Evolutionary conservation across 2,113 vertebrate species (phyloP).

Genomic region (Nannobrachium achirus): DNA sequence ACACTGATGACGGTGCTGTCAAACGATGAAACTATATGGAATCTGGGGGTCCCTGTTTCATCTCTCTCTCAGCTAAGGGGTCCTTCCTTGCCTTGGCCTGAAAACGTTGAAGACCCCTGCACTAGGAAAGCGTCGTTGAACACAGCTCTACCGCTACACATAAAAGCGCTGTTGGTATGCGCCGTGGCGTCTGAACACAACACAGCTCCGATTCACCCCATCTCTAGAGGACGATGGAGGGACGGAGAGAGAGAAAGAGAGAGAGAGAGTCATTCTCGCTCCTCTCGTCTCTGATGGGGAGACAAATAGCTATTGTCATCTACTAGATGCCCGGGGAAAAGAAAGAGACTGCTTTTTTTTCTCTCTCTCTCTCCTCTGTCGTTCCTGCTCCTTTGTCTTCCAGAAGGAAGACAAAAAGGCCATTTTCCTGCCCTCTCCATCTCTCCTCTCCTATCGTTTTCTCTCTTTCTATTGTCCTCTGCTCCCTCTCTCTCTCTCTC

Average conservation of each 20-base stretch:
- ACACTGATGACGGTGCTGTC: too few species aligned
- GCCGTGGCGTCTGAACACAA: too few species aligned
- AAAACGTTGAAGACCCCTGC: too few species aligned
- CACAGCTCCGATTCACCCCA: too few species aligned
- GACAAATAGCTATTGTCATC: conserved; percentile 69
- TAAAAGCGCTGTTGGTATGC: too few species aligned
- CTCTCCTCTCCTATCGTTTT: conserved; percentile 39
- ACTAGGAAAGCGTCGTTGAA: too few species aligned
- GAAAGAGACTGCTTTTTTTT: conserved; percentile 19
- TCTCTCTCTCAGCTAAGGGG: too few species aligned
- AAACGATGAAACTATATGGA: too few species aligned
- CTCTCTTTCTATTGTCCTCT: conserved; percentile 22
- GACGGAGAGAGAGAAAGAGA: conserved; percentile 22
- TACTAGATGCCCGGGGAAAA: conserved; percentile 46
- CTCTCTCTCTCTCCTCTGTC: too few species aligned
- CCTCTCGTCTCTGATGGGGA: conserved; percentile 43
- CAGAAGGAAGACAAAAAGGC: conserved; percentile 68
- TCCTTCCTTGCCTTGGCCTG: too few species aligned
- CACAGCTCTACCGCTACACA: too few species aligned
- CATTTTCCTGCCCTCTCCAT: conserved; percentile 65
- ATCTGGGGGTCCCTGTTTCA: too few species aligned
- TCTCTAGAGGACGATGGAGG: conserved; percentile 20
- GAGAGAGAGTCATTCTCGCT: conserved; percentile 16
- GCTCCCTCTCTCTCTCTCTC: not conserved
- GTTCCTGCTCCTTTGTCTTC: conserved; percentile 63